phyloP scores from a whole-genome alignment of 2,888 invertebrate genomes.

The Cepaea hortensis region DNA sequence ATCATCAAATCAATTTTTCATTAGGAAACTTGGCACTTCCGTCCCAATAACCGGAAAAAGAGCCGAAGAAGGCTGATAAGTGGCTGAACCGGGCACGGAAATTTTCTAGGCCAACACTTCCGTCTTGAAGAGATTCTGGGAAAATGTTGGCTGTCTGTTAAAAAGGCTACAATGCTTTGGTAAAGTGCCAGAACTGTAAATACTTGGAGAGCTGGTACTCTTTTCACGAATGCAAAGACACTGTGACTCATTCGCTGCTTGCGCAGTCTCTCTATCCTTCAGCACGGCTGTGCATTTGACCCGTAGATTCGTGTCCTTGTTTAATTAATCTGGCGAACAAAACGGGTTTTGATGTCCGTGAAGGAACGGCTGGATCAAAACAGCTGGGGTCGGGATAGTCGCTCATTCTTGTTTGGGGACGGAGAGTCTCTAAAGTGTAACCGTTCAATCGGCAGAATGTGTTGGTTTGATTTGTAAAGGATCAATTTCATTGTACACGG shows the following conservation, averaged over 20 bases:
- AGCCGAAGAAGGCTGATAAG: constrained; percentile 24
- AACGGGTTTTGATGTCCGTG: neutral
- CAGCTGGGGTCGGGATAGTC: no score
- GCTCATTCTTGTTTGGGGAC: no score
- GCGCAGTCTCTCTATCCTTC: neutral
- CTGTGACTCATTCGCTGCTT: neutral
- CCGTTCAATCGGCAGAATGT: no score
- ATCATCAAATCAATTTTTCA: constrained; percentile 40
- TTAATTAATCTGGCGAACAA: constrained; percentile 21
- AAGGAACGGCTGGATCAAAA: neutral
- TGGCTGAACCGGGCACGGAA: constrained; percentile 19
- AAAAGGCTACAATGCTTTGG: constrained; percentile 1
- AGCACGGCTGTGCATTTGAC: neutral
- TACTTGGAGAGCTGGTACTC: constrained; percentile 9
- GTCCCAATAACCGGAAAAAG: constrained; percentile 21
- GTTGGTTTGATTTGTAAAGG: no score
- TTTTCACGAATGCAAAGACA: neutral
- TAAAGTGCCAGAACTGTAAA: constrained; percentile 33
- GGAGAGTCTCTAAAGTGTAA: neutral
- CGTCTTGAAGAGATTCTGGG: constrained; percentile 28
- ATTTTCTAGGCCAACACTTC: constrained; percentile 37
- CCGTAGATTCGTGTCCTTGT: constrained; percentile 19
- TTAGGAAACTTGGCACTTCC: constrained; percentile 37
- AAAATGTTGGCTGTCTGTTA: constrained; percentile 27
- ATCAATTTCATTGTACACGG: no score